Base-by-base conservation (phyloP, 1,140 invertebrate genomes). In the Rhyzopertha dominica region DNA sequence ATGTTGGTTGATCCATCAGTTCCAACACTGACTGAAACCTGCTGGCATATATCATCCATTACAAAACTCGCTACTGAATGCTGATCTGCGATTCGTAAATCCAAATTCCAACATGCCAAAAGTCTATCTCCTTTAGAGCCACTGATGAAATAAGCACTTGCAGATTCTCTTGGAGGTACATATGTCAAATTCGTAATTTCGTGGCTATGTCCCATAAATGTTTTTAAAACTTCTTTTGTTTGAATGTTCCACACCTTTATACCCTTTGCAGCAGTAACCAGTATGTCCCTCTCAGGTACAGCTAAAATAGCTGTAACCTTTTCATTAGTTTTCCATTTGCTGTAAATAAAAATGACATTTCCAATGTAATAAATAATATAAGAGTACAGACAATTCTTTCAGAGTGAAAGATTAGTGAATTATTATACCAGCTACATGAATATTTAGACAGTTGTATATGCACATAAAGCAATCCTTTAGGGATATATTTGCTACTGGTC, bases 231-330 rank as follows among this genome's bases (percentile, higher is more conserved):
- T 55, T 78, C 66, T 56, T 76, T 75, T 0, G 61, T 77, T 9
- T 70, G 53, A 5, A 80, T 55, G 61, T 83, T 72, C 79, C 80
- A 85, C 51, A 82, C 68, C 61, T 80, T 82, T 1, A 87, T 76
- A 40, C 69, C 68, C 47, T 76, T 75, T 16, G 78, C 74, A 5
- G 80, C 83, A n/a, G 81, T 76, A 4, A 85, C 58, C 9, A 87
- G 41, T 20, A 69, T 71, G n/a, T 74, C 73, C 14, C 74, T 78
- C 29, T 80, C 74, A 19, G 76, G 71, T 34, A 85, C 64, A 50
- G 80, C 73, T 46, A 77, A 73, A 19, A 87, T 75, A 17, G 81
- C 78, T 50, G 78, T 77, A 1, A 86, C 71, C 62, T 74, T 79
- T 14, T 74, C 74, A 43, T 77, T 81, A 24, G 73, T 74, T 63